A percentile compares a stretch with the other conserved stretches of the same genome.
These are phyloP conservation scores for Rhegmatorhina hoffmannsi DNA, from an alignment of 2,113 vertebrate species.

Conservation along the genomic window DNA sequence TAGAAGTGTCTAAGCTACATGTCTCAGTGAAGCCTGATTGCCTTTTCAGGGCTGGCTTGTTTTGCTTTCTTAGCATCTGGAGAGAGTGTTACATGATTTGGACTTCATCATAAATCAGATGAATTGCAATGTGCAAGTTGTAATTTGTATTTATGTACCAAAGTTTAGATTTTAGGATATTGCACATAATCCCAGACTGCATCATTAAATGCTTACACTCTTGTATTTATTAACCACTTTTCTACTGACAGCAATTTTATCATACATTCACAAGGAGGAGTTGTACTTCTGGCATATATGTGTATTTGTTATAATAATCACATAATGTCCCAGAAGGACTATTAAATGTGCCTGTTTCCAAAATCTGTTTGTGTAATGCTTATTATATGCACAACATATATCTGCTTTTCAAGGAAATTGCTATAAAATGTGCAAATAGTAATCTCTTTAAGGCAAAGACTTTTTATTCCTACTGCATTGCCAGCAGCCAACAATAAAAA, in stretches of 20 bases:
- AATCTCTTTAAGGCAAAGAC: not conserved
- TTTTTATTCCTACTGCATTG: not conserved
- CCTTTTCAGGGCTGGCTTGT: constrained; percentile 33
- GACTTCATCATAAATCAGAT: constrained; percentile 10
- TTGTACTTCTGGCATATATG: not conserved
- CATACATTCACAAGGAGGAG: not conserved
- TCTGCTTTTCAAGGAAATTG: constrained; percentile 12
- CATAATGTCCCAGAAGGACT: not conserved
- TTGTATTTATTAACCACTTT: not conserved
- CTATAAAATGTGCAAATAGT: constrained; percentile 29
- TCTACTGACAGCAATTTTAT: not conserved
- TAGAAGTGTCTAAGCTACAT: not conserved
- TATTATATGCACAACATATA: not conserved
- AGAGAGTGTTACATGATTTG: not conserved
- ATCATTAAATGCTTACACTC: not conserved
- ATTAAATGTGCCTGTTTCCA: constrained; percentile 15
- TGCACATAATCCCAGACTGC: not conserved
- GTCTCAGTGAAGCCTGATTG: constrained; percentile 4
- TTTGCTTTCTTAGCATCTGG: constrained; percentile 42
- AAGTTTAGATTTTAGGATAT: not conserved
- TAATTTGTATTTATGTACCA: not conserved
- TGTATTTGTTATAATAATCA: constrained; percentile 20
- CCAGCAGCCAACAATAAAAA: not conserved
- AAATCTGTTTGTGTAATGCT: constrained; percentile 22
- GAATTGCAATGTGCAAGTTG: not conserved